phyloP scores from a whole-genome alignment of 2,113 vertebrate genomes.

The Callospermophilus lateralis region DNA sequence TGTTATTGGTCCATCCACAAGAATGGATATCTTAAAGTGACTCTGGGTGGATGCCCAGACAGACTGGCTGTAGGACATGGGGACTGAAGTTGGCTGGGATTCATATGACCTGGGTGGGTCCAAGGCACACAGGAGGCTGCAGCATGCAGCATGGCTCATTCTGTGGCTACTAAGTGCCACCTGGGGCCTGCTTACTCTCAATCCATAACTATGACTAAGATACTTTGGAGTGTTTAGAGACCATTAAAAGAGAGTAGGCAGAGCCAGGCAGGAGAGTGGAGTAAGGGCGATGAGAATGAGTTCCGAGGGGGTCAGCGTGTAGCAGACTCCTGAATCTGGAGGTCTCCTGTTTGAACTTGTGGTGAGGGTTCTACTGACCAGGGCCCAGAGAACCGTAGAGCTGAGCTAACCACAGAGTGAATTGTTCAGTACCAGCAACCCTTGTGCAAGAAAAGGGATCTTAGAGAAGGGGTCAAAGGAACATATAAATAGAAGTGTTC shows the following conservation, averaged over 20 bases:
- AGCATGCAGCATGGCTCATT: rapidly evolving
- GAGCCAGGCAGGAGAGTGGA: neutral
- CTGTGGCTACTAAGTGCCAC: neutral
- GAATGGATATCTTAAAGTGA: neutral
- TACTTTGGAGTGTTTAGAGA: neutral
- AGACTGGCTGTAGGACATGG: neutral
- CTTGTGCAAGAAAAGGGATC: neutral
- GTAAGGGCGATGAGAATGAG: neutral
- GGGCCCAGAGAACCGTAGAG: neutral
- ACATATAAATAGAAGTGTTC: neutral
- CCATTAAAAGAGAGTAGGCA: neutral
- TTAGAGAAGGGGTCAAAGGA: neutral
- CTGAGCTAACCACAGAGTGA: neutral
- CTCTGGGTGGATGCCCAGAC: neutral
- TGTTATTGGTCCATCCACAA: neutral
- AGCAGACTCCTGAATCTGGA: neutral
- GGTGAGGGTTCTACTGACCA: too few species aligned
- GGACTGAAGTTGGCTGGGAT: neutral
- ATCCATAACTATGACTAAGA: neutral
- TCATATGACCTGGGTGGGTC: neutral
- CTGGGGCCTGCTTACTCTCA: neutral
- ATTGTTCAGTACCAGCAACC: neutral
- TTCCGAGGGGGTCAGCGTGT: neutral
- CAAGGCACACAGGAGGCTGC: neutral
- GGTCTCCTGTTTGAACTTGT: neutral